phyloP scores from a whole-genome alignment of 2,888 invertebrate species.

The Neria commutata region DNA sequence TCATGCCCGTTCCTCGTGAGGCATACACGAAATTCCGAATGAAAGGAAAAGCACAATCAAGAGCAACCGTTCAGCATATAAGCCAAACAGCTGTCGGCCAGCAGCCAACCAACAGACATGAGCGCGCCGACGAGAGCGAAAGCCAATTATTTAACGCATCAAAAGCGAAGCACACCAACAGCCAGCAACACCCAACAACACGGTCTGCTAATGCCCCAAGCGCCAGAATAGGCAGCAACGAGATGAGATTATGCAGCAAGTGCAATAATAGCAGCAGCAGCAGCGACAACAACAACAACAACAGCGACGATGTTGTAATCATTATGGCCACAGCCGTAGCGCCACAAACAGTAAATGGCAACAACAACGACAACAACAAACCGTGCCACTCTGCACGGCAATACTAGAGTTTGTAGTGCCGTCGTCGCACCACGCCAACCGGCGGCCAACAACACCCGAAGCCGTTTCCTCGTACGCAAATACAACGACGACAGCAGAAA shows the following conservation, averaged over 20 bases:
- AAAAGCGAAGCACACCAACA: not conserved
- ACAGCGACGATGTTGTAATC: not conserved
- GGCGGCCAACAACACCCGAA: no score
- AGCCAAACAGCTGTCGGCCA: not conserved
- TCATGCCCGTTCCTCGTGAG: conserved; percentile 11
- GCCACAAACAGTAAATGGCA: not conserved
- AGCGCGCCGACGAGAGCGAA: conserved; percentile 9
- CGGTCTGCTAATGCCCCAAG: not conserved
- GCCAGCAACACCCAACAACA: not conserved
- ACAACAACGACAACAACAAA: not conserved
- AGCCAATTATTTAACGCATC: conserved; percentile 16
- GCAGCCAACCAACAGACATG: not conserved
- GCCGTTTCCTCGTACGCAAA: no score
- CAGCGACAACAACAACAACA: not conserved
- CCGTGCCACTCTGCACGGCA: no score
- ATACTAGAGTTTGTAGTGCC: no score
- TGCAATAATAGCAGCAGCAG: not conserved
- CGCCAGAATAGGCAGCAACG: not conserved
- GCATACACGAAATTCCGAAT: conserved; percentile 9
- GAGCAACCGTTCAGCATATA: not conserved
- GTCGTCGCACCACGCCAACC: no score
- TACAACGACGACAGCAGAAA: not conserved
- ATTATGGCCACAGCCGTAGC: not conserved
- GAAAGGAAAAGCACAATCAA: conserved; percentile 14
- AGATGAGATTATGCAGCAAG: not conserved